A percentile compares a stretch with the other conserved stretches of the same genome.
Conservation (phyloP, 2,113 vertebrate genomes). For the Myotis lucifugus region DNA sequence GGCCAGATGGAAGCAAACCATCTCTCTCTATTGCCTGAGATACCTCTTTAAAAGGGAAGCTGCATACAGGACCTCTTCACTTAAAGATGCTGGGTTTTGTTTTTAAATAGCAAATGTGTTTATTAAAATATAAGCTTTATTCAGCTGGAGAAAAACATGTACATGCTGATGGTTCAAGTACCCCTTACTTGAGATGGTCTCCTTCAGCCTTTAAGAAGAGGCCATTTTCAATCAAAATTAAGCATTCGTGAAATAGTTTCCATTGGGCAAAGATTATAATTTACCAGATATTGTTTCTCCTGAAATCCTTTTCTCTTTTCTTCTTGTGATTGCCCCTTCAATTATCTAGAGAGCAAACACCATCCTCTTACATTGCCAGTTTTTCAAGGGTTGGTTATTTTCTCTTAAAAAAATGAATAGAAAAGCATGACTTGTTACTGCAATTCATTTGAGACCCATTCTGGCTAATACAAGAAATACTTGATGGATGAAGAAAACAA, state of each 20-base stretch:
- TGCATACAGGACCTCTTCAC: neutral
- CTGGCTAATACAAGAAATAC: constrained; percentile 35
- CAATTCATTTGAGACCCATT: constrained; percentile 44
- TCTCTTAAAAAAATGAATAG: neutral
- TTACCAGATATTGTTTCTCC: neutral
- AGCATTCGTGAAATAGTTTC: constrained; percentile 36
- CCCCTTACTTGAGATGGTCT: neutral
- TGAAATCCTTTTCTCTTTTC: neutral
- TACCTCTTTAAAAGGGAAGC: neutral
- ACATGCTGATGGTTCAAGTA: neutral
- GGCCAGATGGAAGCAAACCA: neutral
- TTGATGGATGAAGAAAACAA: constrained; percentile 43
- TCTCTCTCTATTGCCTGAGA: neutral
- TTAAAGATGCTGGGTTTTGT: neutral
- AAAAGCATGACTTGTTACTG: neutral
- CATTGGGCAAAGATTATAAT: neutral
- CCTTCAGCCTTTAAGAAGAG: neutral
- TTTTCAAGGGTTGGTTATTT: neutral
- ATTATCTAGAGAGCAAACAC: constrained; percentile 22
- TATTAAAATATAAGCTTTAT: constrained; percentile 17
- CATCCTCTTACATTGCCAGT: neutral
- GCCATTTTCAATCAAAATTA: constrained; percentile 35
- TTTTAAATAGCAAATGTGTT: constrained; percentile 1
- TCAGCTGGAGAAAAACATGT: neutral
- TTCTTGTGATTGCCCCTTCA: neutral